These are phyloP conservation scores for Agrilus biguttatus DNA, from an alignment of 2,888 invertebrate genomes.

Conservation along the genomic window DNA sequence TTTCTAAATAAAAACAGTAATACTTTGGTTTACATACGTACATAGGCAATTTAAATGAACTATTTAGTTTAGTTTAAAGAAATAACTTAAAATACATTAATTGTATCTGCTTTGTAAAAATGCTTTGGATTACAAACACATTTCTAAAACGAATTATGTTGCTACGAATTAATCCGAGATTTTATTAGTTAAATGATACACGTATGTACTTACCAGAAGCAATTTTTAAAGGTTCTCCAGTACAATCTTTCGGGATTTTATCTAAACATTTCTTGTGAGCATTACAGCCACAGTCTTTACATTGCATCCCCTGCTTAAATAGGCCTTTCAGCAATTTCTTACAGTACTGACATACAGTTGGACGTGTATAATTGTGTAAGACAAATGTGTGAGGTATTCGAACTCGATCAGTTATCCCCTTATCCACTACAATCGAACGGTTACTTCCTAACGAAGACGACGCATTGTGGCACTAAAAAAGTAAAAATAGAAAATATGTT, in stretches of 20 bases:
- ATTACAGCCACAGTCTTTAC: constrained; percentile 94
- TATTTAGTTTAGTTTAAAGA: too few species aligned
- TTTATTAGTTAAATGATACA: too few species aligned
- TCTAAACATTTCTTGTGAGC: constrained; percentile 90
- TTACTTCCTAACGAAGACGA: constrained; percentile 53
- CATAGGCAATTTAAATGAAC: too few species aligned
- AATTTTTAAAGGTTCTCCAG: constrained; percentile 57
- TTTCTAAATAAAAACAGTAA: not conserved
- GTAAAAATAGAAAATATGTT: not conserved
- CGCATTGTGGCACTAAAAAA: constrained; percentile 37
- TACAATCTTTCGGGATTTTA: constrained; percentile 79
- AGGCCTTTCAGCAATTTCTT: constrained; percentile 89
- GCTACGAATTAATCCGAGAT: too few species aligned
- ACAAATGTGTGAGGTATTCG: constrained; percentile 93
- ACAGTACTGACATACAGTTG: constrained; percentile 92
- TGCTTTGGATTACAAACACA: too few species aligned
- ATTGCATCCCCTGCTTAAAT: constrained; percentile 94
- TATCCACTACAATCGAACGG: constrained; percentile 55
- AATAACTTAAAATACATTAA: too few species aligned
- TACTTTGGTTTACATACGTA: not conserved
- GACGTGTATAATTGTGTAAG: constrained; percentile 90
- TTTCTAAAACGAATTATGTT: too few species aligned
- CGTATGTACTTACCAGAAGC: constrained; percentile 21
- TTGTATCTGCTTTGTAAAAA: too few species aligned
- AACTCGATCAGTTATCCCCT: constrained; percentile 46